These are phyloP conservation scores for Drosophila barbarae DNA, from an alignment of 2,888 invertebrate species.

Conservation along the genomic window DNA sequence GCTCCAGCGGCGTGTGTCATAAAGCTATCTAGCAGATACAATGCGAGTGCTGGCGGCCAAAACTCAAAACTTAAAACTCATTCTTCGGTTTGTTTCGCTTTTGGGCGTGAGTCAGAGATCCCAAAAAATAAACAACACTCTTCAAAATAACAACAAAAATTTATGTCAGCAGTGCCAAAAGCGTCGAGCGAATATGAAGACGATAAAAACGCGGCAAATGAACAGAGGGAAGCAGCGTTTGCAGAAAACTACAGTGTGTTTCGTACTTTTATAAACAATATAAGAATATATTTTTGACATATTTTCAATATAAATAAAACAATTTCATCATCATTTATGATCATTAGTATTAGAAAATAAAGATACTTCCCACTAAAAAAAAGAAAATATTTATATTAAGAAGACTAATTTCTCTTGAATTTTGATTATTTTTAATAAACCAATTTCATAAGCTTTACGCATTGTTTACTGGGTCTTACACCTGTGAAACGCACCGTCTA, in stretches of 20 bases:
- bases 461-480: background rate
- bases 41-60: conserved; percentile 26
- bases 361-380: background rate
- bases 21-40: conserved; percentile 60
- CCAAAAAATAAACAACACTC: conserved; percentile 32
- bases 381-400: rapidly evolving
- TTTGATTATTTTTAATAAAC: background rate
- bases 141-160: conserved; percentile 56
- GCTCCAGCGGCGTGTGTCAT: conserved; percentile 64
- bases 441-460: background rate
- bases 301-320: too few relatives aligned
- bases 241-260: conserved; percentile 16
- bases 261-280: background rate
- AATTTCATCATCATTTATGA: background rate
- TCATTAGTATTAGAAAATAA: background rate
- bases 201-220: conserved; percentile 64
- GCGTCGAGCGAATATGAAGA: conserved; percentile 51
- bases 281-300: too few relatives aligned
- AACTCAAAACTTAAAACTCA: conserved; percentile 23
- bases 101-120: conserved; percentile 62
- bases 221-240: conserved; percentile 49
- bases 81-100: conserved; percentile 35
- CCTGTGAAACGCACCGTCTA: conserved; percentile 17
- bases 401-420: background rate
- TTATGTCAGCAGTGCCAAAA: conserved; percentile 76